Evolutionary conservation across 2,797 vertebrate species (phyloP).

Genomic region (Rhincodon typus): DNA sequence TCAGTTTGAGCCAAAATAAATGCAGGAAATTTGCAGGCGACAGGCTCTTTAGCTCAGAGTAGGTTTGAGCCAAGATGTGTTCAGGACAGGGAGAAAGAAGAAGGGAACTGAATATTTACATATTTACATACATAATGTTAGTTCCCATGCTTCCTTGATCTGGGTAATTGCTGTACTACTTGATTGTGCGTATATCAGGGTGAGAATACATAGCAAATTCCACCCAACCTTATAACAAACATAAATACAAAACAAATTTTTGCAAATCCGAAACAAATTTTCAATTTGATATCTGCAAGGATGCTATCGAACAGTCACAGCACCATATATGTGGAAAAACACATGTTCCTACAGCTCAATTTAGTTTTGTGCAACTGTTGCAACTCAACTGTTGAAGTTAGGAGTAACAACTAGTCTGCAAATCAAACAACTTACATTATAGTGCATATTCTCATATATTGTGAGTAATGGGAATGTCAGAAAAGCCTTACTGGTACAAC

Average conservation of each 20-base stretch:
- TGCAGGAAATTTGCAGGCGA: background rate
- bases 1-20: background rate
- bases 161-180: background rate
- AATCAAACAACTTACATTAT: background rate
- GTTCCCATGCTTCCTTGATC: background rate
- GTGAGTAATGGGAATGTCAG: background rate
- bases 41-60: background rate
- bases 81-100: background rate
- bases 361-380: background rate
- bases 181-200: background rate
- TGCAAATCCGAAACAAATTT: background rate
- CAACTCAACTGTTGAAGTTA: background rate
- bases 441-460: background rate
- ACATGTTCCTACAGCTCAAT: background rate
- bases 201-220: background rate
- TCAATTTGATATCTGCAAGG: background rate
- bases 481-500: constrained; percentile 70
- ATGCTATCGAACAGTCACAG: background rate
- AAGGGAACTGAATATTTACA: background rate
- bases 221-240: background rate
- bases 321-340: background rate
- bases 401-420: background rate
- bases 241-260: background rate
- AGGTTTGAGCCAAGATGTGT: background rate
- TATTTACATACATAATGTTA: background rate